Percentiles rank a stretch among this genome's conserved stretches.
These are phyloP conservation scores for Phasianus colchicus DNA, from an alignment of 2,113 vertebrate species.

Conservation along the genomic window DNA sequence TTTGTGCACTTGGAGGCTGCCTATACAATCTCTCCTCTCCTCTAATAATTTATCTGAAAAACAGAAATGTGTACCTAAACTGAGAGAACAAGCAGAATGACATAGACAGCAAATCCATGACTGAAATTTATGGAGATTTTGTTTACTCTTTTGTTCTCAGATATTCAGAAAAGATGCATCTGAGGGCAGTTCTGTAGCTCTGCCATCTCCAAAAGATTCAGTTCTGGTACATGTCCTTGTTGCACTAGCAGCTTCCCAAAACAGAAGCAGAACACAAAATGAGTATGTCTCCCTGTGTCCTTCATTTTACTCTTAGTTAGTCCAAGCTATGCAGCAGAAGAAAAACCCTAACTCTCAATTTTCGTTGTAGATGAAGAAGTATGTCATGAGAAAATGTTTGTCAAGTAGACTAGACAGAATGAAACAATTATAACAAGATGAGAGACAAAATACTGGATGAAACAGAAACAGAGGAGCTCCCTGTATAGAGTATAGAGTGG, in stretches of 20 bases:
- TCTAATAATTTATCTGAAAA: neutral
- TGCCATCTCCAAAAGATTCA: neutral
- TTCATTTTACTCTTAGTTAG: neutral
- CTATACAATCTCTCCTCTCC: neutral
- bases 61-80: neutral
- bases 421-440: neutral
- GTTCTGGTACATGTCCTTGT: neutral
- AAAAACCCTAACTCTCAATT: neutral
- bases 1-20: neutral
- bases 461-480: no score
- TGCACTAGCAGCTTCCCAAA: neutral
- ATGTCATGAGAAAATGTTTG: neutral
- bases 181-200: neutral
- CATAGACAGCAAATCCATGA: neutral
- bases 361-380: neutral
- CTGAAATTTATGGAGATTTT: neutral
- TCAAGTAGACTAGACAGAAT: neutral
- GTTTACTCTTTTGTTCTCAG: neutral
- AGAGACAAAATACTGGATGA: neutral
- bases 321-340: neutral
- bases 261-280: neutral
- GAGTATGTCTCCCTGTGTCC: neutral
- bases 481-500: neutral
- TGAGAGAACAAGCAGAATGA: neutral
- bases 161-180: neutral